Evolutionary conservation across 2,888 invertebrate species (phyloP).

Genomic region (Tetragnatha montana): DNA sequence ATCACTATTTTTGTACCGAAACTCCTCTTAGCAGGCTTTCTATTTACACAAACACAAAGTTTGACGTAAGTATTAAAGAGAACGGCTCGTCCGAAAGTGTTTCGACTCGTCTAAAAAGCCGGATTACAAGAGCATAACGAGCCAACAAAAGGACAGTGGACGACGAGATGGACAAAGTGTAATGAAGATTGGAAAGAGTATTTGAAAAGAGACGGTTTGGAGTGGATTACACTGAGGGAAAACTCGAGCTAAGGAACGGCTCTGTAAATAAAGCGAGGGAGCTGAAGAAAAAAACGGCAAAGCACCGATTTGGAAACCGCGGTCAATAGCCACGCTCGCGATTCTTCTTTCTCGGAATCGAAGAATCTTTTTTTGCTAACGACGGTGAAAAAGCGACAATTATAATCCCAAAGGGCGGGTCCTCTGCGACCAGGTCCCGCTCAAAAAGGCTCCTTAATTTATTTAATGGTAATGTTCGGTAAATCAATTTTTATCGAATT

Average conservation of each 20-base stretch:
- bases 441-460: conserved; percentile 52
- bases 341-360: conserved; percentile 39
- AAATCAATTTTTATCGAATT: conserved; percentile 65
- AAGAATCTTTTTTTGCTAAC: conserved; percentile 25
- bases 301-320: conserved; percentile 59
- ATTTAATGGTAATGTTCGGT: conserved; percentile 64
- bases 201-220: conserved; percentile 40
- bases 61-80: no score
- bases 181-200: conserved; percentile 32
- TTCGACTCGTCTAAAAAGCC: no score
- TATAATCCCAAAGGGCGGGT: conserved; percentile 41
- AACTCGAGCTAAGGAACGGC: conserved; percentile 18
- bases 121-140: no score
- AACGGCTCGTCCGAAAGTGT: no score
- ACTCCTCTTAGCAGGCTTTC: no score
- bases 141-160: not conserved
- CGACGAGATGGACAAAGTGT: conserved; percentile 27
- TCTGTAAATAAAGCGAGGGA: conserved; percentile 40
- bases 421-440: not conserved
- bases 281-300: conserved; percentile 24
- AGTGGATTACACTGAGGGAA: conserved; percentile 14
- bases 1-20: no score
- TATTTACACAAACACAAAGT: no score
- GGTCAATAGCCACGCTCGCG: conserved; percentile 30
- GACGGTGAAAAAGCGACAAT: conserved; percentile 49